Conservation (phyloP, 2,113 vertebrate genomes). For the Romanogobio albipinnatus region DNA sequence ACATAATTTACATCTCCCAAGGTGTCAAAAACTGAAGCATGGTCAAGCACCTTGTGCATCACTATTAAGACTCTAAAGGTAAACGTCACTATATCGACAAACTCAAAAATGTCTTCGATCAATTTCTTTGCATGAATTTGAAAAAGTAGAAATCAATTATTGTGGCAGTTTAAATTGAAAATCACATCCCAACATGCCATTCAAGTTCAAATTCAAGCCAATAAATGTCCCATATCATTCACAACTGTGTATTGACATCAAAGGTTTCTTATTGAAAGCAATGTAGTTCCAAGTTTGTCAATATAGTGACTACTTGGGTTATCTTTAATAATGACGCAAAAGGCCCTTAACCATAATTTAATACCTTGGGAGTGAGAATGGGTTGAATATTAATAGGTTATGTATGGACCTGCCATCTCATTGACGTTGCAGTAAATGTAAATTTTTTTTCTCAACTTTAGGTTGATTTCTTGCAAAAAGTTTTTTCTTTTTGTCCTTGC, state of each 20-base stretch:
- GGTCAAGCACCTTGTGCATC: background rate
- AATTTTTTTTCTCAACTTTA: background rate
- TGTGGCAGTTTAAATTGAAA: no score
- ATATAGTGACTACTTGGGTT: background rate
- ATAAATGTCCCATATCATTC: no score
- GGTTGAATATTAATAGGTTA: background rate
- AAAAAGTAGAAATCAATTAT: no score
- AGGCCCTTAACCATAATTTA: background rate
- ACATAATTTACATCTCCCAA: background rate
- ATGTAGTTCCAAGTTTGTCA: background rate
- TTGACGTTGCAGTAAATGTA: background rate
- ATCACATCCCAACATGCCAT: no score
- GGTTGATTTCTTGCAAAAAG: background rate
- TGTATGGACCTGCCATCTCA: background rate
- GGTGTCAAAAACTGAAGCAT: background rate
- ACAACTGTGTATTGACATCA: background rate
- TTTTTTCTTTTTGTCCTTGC: background rate
- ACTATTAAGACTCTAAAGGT: background rate
- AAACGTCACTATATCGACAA: no score
- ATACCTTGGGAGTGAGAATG: background rate
- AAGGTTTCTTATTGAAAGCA: background rate
- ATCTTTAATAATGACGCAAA: background rate
- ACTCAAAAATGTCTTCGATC: no score
- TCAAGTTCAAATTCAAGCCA: no score
- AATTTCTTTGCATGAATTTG: no score